These are phyloP conservation scores for Chloroceryle aenea DNA, from an alignment of 2,113 vertebrate species.

Conservation along the genomic window DNA sequence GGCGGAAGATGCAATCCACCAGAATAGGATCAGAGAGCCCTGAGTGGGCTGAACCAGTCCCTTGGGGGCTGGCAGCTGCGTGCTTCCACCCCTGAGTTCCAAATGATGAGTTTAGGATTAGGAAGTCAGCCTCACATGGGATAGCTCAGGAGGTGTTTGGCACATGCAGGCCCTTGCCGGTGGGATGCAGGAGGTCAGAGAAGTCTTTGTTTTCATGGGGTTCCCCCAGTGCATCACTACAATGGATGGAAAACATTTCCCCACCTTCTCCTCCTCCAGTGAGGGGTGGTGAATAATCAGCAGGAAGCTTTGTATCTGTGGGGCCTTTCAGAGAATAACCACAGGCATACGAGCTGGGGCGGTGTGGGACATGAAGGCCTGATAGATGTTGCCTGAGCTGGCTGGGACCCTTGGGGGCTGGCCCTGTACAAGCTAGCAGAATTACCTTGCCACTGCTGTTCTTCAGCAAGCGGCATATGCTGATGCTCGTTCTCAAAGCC, in stretches of 20 bases:
- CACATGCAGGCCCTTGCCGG: not conserved
- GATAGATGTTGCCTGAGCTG: not conserved
- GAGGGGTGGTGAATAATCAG: not conserved
- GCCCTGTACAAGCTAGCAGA: not conserved
- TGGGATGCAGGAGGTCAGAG: not conserved
- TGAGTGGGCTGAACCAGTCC: not conserved
- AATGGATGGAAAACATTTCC: conserved; percentile 2
- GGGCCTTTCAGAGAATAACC: not conserved
- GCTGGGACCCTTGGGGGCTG: not conserved
- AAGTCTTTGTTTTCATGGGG: not conserved
- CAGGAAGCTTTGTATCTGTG: not conserved
- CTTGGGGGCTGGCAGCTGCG: not conserved
- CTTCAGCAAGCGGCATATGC: not conserved
- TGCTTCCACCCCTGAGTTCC: not conserved
- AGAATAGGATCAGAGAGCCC: not conserved
- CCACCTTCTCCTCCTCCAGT: not conserved
- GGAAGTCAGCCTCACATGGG: not conserved
- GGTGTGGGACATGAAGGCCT: not conserved
- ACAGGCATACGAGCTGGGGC: not conserved
- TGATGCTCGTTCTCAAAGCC: not conserved
- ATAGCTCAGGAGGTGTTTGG: not conserved
- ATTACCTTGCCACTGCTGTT: not conserved
- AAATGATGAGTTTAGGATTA: conserved; percentile 22
- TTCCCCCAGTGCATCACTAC: not conserved
- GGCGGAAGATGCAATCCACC: not conserved